Percentiles rank a stretch among this genome's conserved stretches.
Conservation (phyloP, 2,113 vertebrate genomes). For the Pardalotus punctatus region DNA sequence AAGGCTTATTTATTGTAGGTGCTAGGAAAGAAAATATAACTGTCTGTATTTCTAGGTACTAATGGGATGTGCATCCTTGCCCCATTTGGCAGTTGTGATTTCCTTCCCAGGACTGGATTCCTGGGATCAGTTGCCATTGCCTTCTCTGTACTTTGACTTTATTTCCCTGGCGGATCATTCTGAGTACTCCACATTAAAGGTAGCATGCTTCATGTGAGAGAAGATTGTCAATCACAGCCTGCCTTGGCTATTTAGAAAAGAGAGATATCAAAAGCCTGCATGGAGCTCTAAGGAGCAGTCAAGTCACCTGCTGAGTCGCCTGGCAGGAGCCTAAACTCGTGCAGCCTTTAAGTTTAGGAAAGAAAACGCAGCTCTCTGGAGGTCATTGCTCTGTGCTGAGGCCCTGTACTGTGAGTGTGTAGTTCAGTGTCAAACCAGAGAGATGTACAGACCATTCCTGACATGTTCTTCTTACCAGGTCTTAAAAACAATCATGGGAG, state of each 20-base stretch:
- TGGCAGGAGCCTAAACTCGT: not conserved
- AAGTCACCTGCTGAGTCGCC: conserved; percentile 20
- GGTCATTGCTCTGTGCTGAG: not conserved
- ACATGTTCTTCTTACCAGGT: not conserved
- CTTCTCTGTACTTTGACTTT: not conserved
- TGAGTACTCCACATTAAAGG: conserved; percentile 4
- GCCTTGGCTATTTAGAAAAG: conserved; percentile 14
- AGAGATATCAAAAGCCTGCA: conserved; percentile 35
- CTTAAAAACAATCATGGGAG: not conserved
- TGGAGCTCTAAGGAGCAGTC: conserved; percentile 39
- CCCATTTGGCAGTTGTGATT: not conserved
- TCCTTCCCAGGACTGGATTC: not conserved
- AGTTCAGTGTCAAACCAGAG: not conserved
- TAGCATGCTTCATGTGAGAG: not conserved
- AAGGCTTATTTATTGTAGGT: not conserved
- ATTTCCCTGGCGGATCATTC: not conserved
- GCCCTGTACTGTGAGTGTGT: not conserved
- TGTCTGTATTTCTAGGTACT: not conserved
- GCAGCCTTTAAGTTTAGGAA: conserved; percentile 13
- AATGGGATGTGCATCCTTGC: not conserved
- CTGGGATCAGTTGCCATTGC: not conserved
- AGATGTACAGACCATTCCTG: not conserved
- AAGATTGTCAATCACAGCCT: conserved; percentile 29
- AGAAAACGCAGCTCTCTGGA: not conserved
- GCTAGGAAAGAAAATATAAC: not conserved